These are phyloP conservation scores for Meteorus cinctellus DNA, from an alignment of 2,888 invertebrate species.

Conservation along the genomic window DNA sequence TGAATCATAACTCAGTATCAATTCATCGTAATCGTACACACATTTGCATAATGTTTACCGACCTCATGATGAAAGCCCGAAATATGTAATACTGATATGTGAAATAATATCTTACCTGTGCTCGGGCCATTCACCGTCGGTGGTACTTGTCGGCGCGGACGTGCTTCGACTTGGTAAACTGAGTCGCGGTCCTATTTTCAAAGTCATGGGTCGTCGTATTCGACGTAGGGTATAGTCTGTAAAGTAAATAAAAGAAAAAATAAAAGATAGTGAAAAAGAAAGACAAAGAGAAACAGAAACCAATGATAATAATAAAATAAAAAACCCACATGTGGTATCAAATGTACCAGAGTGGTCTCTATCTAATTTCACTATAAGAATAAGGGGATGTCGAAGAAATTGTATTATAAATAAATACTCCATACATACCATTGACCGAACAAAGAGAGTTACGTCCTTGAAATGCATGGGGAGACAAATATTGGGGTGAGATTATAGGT, in stretches of 20 bases:
- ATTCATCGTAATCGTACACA: background rate
- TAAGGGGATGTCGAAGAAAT: slow-evolving; percentile 32
- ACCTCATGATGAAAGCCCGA: background rate
- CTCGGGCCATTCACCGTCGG: slow-evolving; percentile 74
- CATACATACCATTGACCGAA: slow-evolving; percentile 70
- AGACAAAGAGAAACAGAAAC: slow-evolving; percentile 10
- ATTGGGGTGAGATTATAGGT: slow-evolving; percentile 66
- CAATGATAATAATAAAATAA: slow-evolving; percentile 24
- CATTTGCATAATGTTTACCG: background rate
- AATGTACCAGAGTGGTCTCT: too few species aligned
- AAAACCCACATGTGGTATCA: background rate
- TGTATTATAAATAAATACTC: slow-evolving; percentile 27
- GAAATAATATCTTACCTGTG: slow-evolving; percentile 68
- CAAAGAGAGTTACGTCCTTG: slow-evolving; percentile 74
- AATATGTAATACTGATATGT: background rate
- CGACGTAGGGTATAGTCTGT: slow-evolving; percentile 74
- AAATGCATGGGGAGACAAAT: slow-evolving; percentile 73
- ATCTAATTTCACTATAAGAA: slow-evolving; percentile 8
- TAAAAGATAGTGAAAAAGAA: slow-evolving; percentile 32
- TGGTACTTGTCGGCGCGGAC: slow-evolving; percentile 72
- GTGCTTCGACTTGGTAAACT: slow-evolving; percentile 75
- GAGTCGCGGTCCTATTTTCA: slow-evolving; percentile 75
- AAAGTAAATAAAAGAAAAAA: slow-evolving; percentile 45
- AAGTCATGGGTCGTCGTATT: slow-evolving; percentile 74
- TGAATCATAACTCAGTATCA: background rate